A percentile compares a stretch with the other conserved stretches of the same genome.
phyloP scores from a whole-genome alignment of 2,113 vertebrate genomes.

The Eurypyga helias region DNA sequence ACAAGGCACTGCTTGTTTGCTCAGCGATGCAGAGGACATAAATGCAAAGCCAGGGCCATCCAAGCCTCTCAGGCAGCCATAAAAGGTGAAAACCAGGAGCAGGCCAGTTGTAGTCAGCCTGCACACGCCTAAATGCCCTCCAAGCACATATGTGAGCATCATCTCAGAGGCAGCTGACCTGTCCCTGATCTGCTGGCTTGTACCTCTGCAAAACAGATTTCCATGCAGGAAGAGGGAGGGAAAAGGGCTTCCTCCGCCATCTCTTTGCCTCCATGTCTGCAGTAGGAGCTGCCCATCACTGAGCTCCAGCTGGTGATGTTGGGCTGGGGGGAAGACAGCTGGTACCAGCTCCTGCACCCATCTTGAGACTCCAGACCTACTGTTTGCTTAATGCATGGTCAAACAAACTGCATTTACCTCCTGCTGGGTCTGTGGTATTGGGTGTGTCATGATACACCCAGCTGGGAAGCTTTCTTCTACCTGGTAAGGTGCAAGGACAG shows the following conservation, averaged over 20 bases:
- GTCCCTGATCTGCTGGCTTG: neutral
- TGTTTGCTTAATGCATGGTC: neutral
- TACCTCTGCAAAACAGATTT: neutral
- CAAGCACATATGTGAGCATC: neutral
- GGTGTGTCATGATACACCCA: neutral
- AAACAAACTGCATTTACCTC: neutral
- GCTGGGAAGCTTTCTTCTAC: neutral
- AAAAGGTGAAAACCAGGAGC: neutral
- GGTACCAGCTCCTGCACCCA: neutral
- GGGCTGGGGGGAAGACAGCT: fast-evolving
- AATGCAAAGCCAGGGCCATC: neutral
- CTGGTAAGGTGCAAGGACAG: neutral
- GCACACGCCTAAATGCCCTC: neutral
- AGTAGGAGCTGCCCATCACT: neutral
- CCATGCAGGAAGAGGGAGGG: neutral
- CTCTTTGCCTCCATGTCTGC: neutral
- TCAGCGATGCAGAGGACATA: neutral
- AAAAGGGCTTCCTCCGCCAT: neutral
- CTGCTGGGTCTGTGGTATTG: neutral
- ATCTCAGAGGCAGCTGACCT: neutral
- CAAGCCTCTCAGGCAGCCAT: neutral
- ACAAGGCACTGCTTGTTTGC: slow-evolving; percentile 59
- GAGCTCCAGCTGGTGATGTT: neutral
- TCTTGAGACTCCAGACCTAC: neutral
- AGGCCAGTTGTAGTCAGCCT: neutral